Evolutionary conservation across 2,888 invertebrate species (phyloP).

Genomic region (Ophion obscuratus): DNA sequence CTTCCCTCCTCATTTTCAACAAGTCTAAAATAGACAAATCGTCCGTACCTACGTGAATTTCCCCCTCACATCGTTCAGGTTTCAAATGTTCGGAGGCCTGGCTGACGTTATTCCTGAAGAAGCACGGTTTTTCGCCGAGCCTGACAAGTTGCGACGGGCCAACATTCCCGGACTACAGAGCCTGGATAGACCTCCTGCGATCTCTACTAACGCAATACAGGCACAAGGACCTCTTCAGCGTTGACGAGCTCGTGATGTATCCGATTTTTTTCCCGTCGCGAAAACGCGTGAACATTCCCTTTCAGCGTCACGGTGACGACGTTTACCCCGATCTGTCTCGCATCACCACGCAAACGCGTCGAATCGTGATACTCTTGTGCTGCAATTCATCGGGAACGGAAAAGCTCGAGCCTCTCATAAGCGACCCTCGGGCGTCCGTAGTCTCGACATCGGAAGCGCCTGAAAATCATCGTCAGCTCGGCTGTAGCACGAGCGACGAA

Average conservation of each 20-base stretch:
- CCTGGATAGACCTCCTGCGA: conserved; percentile 76
- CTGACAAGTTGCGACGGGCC: conserved; percentile 70
- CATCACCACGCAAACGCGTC: conserved; percentile 46
- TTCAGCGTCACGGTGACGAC: neutral
- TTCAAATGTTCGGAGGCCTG: conserved; percentile 76
- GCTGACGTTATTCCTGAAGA: conserved; percentile 75
- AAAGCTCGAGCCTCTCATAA: conserved; percentile 76
- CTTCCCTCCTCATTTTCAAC: neutral
- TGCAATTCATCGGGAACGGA: conserved; percentile 77
- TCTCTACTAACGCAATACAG: conserved; percentile 73
- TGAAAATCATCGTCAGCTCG: conserved; percentile 67
- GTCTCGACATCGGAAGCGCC: conserved; percentile 57
- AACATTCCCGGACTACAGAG: conserved; percentile 73
- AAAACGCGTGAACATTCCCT: conserved; percentile 8
- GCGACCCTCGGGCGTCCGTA: conserved; percentile 69
- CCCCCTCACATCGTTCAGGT: conserved; percentile 55
- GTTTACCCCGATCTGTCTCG: neutral
- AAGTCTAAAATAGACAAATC: neutral
- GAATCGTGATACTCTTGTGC: conserved; percentile 71
- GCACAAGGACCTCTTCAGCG: conserved; percentile 75
- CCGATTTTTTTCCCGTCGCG: conserved; percentile 68
- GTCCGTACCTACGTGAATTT: neutral
- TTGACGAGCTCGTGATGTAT: conserved; percentile 77
- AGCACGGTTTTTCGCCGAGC: conserved; percentile 71
- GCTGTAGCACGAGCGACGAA: conserved; percentile 70